A percentile compares a stretch with the other conserved stretches of the same genome.
These are phyloP conservation scores for Strigamia crassipes DNA, from an alignment of 2,888 invertebrate genomes.

Conservation along the genomic window DNA sequence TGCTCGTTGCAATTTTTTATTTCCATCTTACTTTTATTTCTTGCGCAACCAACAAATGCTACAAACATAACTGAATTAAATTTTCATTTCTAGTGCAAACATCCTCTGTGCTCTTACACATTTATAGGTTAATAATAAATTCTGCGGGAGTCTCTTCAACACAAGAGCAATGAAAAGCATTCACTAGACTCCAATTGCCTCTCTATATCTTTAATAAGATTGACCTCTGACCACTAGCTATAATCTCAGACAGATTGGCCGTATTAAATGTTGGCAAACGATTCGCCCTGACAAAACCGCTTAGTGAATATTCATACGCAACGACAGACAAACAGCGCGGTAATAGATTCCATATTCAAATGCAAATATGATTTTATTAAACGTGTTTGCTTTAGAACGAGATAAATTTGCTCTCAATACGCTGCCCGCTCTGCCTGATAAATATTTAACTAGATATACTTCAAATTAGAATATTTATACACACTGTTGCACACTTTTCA, in stretches of 20 bases:
- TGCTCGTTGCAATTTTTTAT: background rate
- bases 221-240: background rate
- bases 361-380: background rate
- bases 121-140: background rate
- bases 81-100: background rate
- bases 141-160: background rate
- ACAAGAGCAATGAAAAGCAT: background rate
- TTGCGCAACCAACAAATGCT: background rate
- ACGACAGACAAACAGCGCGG: background rate
- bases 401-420: background rate
- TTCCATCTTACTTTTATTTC: no score
- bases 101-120: background rate
- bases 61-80: background rate
- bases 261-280: slow-evolving; percentile 8
- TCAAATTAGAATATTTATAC: background rate
- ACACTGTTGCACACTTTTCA: no score
- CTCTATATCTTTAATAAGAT: background rate
- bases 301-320: background rate
- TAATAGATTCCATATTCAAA: background rate
- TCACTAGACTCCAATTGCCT: background rate
- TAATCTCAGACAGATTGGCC: background rate
- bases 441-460: background rate
- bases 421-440: background rate
- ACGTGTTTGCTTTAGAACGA: background rate
- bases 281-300: background rate